Base-by-base conservation (phyloP, 2,888 invertebrate genomes). In the Ophion ellenae region DNA sequence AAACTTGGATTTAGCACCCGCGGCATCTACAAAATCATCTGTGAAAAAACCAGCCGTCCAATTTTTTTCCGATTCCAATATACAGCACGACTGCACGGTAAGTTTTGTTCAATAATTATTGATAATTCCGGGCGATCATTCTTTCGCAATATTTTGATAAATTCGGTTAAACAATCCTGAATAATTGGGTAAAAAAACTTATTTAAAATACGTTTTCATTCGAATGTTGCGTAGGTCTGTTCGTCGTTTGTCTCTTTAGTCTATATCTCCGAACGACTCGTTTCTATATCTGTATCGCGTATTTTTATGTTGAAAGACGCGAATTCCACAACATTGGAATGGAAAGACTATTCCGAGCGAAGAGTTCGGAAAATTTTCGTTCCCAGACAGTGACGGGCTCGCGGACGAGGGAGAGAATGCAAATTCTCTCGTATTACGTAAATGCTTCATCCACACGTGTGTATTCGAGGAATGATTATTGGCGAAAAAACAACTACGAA, bases 391-490 rank as follows among this genome's bases (percentile, higher is more conserved):
- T 17, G 71, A 57, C 70, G 20, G 14, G 53, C 64, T 57, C 11
- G 24, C 24, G 28, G 28, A 47, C 3, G 28, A 10, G 61, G 69
- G 67, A 85, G 53, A 74, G 67, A 85, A 77, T 32, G 32, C 7
- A 36, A 61, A 66, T 40, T 32, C 53, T 69, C 40, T 67, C 70
- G 32, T 78, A 70, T 45, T 77, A 78, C 32, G 59, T 79, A 85
- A 85, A 85, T 85, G 81, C 85, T 64, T 85, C 70, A 53, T 53
- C 53, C 53, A 66, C 57, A 80, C 53, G 20, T 69, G 75, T 77
- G 69, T 67, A 85, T 79, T 75, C 57, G 69, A 85, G 85, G 82
- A 85, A 85, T 85, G 82, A 70, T 82, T 74, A 61, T 79, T 57
- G 71, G 64, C 28, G 20, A 82, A 82, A 17, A 73, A 45, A 59